phyloP scores from a whole-genome alignment of 2,797 vertebrate genomes.

The Gallinago nigripennis region DNA sequence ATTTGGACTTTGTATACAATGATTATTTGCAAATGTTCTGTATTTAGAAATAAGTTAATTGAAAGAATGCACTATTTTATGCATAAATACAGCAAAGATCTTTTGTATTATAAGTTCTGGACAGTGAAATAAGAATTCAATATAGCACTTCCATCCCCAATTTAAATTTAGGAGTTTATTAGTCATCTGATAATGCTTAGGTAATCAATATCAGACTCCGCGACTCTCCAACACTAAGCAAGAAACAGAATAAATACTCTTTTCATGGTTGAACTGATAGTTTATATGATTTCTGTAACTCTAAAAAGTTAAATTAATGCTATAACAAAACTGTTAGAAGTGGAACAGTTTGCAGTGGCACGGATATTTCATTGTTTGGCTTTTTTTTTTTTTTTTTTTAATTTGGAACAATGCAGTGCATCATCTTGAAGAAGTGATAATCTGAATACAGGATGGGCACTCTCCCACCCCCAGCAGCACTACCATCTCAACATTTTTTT shows the following conservation, averaged over 20 bases:
- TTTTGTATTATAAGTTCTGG: not conserved
- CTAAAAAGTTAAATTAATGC: not conserved
- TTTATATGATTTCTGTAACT: not conserved
- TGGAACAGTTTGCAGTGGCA: not conserved
- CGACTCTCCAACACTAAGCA: not conserved
- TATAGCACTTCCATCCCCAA: not conserved
- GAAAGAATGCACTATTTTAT: not conserved
- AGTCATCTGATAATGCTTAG: not conserved
- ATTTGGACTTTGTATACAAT: not conserved
- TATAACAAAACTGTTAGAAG: not conserved
- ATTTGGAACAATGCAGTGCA: not conserved
- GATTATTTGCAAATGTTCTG: not conserved
- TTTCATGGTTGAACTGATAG: not conserved
- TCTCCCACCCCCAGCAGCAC: not conserved
- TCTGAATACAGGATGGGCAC: not conserved
- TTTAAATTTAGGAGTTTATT: not conserved
- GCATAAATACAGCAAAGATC: not conserved
- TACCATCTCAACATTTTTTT: not conserved
- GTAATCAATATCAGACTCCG: not conserved
- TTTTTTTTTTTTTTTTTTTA: not conserved
- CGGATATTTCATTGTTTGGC: fast-evolving
- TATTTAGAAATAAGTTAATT: not conserved
- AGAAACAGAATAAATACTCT: not conserved
- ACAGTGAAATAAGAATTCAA: not conserved
- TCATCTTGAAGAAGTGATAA: not conserved